Conservation (phyloP, 2,797 vertebrate species). For the Phaenicophaeus curvirostris region DNA sequence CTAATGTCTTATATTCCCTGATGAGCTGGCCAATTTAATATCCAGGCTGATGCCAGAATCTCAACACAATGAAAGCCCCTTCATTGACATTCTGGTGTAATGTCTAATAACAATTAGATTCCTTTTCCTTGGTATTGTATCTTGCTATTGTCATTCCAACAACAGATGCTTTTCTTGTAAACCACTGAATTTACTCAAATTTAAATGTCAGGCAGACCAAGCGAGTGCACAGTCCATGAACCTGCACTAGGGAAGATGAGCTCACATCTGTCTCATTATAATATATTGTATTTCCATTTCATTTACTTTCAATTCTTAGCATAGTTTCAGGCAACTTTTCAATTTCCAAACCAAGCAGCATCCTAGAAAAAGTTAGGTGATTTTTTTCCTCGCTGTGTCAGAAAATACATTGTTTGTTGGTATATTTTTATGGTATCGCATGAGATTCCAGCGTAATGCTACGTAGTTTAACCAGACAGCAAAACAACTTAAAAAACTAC, state of each 20-base stretch:
- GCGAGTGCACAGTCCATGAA: conserved; percentile 58
- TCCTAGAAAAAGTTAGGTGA: not conserved
- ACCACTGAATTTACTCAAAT: conserved; percentile 72
- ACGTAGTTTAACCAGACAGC: not conserved
- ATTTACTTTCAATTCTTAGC: conserved; percentile 67
- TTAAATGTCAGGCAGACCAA: conserved; percentile 70
- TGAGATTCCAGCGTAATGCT: not conserved
- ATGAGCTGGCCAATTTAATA: conserved; percentile 66
- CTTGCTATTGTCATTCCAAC: conserved; percentile 67
- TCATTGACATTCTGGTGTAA: conserved; percentile 63
- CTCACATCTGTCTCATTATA: conserved; percentile 70
- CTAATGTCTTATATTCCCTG: conserved; percentile 62
- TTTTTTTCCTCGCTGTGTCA: not conserved
- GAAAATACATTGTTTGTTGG: not conserved
- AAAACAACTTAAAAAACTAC: not conserved
- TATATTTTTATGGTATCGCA: not conserved
- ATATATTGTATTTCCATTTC: conserved; percentile 62
- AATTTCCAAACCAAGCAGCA: conserved; percentile 34
- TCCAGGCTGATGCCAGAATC: conserved; percentile 47
- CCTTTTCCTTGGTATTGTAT: conserved; percentile 51
- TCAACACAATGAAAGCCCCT: conserved; percentile 48
- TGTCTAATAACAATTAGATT: conserved; percentile 66
- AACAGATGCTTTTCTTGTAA: conserved; percentile 75
- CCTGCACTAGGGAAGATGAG: conserved; percentile 42
- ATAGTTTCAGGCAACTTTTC: conserved; percentile 58